Base-by-base conservation (phyloP, 2,888 invertebrate genomes). In the Philereme vetulata region DNA sequence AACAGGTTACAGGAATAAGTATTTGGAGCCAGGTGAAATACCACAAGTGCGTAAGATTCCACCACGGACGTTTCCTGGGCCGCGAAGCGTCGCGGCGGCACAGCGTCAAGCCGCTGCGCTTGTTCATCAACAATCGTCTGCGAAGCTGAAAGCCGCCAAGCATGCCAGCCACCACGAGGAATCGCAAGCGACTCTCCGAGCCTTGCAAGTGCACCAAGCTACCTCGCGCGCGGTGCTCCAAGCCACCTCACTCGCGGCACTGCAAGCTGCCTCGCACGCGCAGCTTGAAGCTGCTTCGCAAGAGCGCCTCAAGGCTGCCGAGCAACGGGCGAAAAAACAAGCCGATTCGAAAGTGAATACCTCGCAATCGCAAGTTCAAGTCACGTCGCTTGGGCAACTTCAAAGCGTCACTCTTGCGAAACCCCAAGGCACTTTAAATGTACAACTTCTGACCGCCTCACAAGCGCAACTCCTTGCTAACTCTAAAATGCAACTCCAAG, bases 31-130 rank as follows among this genome's bases (percentile, higher is more conserved):
- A 9, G 62, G 62, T 4, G 55, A 58, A 10, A 58, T 58, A 59
- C 55, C 45, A 0, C 55, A 55, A 45, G 43, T 55, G 10, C 51
- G 49, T 9, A 52, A 46, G 33, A 10, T 46, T 5, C 52, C 51
- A 3, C 63, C 48, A 8, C 53, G 65, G 5, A 62, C 63, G n/a
- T 66, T 64, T 36, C 64, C 65, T 5, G 68, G 60, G 1, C 63
- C 66, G 43, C 63, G 65, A 10, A 64, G 50, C 0, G 51, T 60
- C 38, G 42, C 63, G 8, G 21, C 48, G 10, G 47, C 56, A 5
- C 58, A 59, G 38, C 56, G 68, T 9, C 58, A 43, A 11, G 45
- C 59, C 21, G 42, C 43, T 1, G 36, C 48, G 32, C 35, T 21
- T 5, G 35, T 35, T 32, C 40, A 46, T 36, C 55, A 51, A 4